Conservation (phyloP, 1,140 invertebrate species). For the Palaemon carinicauda region DNA sequence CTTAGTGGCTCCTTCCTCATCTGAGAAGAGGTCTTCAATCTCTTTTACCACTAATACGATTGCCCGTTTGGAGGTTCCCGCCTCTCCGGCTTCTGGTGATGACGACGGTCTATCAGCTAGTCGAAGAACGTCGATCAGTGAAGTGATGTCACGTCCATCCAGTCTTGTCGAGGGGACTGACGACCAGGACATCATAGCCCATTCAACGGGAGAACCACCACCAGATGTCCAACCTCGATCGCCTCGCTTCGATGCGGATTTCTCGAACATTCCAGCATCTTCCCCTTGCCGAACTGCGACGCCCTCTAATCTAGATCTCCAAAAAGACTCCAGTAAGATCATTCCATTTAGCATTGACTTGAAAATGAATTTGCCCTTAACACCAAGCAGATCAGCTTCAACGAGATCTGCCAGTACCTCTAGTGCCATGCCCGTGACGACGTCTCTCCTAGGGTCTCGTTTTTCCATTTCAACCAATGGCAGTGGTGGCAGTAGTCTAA, state of each 20-base stretch:
- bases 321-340: too few relatives aligned
- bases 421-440: too few relatives aligned
- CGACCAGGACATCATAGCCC: not conserved
- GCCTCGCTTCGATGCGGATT: not conserved
- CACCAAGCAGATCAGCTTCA: too few relatives aligned
- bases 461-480: not conserved
- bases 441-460: too few relatives aligned
- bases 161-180: conserved; percentile 6
- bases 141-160: conserved; percentile 28
- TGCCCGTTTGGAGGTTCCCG: not conserved
- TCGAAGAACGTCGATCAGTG: conserved; percentile 19
- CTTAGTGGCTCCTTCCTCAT: not conserved
- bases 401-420: too few relatives aligned
- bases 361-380: too few relatives aligned
- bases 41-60: not conserved
- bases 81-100: conserved; percentile 12
- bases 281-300: too few relatives aligned
- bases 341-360: too few relatives aligned
- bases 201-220: not conserved
- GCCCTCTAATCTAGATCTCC: too few relatives aligned
- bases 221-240: not conserved
- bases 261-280: too few relatives aligned
- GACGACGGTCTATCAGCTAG: not conserved
- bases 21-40: not conserved
- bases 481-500: not conserved